phyloP scores from a whole-genome alignment of 1,140 invertebrate genomes.

The Orchesella cincta region DNA sequence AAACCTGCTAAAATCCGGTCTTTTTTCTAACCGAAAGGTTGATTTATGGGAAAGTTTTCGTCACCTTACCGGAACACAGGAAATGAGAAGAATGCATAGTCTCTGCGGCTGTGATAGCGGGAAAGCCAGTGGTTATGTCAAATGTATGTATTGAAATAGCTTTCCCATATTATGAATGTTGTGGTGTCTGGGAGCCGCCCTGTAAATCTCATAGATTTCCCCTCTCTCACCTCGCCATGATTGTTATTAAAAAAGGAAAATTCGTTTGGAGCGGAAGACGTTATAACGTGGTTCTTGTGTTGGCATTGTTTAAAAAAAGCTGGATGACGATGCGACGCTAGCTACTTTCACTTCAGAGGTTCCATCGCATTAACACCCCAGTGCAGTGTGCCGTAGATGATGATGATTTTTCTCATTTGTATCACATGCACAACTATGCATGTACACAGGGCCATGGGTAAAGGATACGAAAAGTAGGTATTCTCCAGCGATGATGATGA shows the following conservation, averaged over 20 bases:
- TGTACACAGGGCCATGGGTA: background rate
- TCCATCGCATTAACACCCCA: background rate
- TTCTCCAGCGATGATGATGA: no score
- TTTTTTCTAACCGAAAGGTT: no score
- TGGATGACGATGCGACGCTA: background rate
- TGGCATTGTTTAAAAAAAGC: background rate
- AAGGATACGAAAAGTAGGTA: background rate
- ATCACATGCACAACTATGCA: background rate
- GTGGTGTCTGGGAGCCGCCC: background rate
- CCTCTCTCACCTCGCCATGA: constrained; percentile 8
- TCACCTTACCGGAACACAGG: constrained; percentile 24
- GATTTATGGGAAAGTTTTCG: constrained; percentile 18
- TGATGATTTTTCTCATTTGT: constrained; percentile 6
- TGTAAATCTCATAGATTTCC: constrained; percentile 18
- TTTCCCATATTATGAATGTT: background rate
- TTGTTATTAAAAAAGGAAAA: constrained; percentile 28
- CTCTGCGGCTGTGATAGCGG: background rate
- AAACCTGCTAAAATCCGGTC: no score
- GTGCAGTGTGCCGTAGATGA: background rate
- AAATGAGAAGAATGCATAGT: constrained; percentile 24
- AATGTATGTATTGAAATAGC: background rate
- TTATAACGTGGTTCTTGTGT: background rate
- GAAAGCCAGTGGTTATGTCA: background rate
- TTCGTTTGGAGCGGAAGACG: background rate
- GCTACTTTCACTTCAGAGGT: background rate